Conservation (phyloP, 2,797 vertebrate species). For the Pyrrhura leucotis region DNA sequence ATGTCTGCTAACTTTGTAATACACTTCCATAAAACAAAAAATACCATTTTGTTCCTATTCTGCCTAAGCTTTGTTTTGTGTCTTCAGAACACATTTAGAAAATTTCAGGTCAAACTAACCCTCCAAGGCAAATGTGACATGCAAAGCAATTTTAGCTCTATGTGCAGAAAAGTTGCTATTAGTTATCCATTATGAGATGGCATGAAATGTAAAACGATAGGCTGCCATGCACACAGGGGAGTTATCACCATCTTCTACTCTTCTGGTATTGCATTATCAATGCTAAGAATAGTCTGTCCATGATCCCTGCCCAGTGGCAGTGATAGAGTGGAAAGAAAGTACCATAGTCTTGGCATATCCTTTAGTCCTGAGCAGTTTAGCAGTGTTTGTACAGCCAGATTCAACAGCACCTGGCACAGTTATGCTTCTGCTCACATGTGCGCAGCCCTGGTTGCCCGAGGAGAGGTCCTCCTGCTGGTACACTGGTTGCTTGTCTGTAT, state of each 20-base stretch:
- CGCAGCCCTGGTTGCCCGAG: background rate
- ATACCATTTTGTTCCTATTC: background rate
- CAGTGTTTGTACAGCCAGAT: background rate
- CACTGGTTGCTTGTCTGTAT: fast-evolving
- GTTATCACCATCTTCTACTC: background rate
- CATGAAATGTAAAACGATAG: background rate
- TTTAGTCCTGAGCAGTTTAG: background rate
- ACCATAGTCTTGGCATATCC: background rate
- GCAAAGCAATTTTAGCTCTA: background rate
- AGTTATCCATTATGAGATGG: background rate
- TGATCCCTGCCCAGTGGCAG: background rate
- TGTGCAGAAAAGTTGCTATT: background rate
- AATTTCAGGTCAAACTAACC: constrained; percentile 30
- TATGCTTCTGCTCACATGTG: fast-evolving
- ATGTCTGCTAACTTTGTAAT: background rate
- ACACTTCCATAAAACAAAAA: background rate
- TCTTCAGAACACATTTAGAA: background rate
- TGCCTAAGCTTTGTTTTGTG: background rate
- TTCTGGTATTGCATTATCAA: background rate
- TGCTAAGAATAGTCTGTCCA: background rate
- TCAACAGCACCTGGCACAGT: background rate
- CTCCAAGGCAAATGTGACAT: background rate
- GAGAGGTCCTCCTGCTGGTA: background rate
- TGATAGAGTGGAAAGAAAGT: background rate
- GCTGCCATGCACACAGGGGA: background rate